phyloP scores from a whole-genome alignment of 1,140 invertebrate species.

The Pemphigus obesinymphae region DNA sequence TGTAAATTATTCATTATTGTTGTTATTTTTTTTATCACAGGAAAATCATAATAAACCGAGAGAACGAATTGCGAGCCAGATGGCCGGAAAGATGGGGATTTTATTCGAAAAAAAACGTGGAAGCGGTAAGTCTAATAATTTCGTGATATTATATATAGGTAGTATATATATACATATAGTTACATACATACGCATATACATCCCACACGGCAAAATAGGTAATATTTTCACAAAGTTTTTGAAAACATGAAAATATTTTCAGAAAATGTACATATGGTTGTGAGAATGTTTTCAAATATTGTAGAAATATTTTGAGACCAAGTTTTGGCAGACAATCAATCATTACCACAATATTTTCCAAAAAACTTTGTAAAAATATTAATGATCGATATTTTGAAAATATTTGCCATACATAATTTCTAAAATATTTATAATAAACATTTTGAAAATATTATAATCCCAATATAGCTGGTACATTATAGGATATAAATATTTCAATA shows the following conservation, averaged over 20 bases:
- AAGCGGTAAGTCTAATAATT: conserved; percentile 49
- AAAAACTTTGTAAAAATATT: no score
- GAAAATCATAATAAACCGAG: conserved; percentile 49
- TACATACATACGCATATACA: no score
- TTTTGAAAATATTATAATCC: no score
- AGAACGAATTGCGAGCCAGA: conserved; percentile 46
- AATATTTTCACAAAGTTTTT: background rate
- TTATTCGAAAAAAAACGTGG: conserved; percentile 48
- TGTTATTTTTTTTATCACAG: conserved; percentile 44
- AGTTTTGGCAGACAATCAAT: background rate
- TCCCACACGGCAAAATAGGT: background rate
- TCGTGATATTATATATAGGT: no score
- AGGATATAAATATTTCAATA: no score
- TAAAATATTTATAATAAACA: no score
- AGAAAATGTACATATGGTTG: background rate
- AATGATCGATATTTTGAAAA: background rate
- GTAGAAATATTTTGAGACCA: background rate
- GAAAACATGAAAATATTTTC: background rate
- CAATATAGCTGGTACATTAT: no score
- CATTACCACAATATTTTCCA: no score
- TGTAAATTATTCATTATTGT: background rate
- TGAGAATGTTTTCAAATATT: background rate
- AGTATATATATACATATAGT: no score
- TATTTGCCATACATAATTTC: background rate
- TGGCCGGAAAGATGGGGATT: conserved; percentile 49